Evolutionary conservation across 37 sponge, comb jelly and placozoan species (phyloP), one percentile per base, ranked within the genome.

Genomic region (Oopsacas minuta): DNA sequence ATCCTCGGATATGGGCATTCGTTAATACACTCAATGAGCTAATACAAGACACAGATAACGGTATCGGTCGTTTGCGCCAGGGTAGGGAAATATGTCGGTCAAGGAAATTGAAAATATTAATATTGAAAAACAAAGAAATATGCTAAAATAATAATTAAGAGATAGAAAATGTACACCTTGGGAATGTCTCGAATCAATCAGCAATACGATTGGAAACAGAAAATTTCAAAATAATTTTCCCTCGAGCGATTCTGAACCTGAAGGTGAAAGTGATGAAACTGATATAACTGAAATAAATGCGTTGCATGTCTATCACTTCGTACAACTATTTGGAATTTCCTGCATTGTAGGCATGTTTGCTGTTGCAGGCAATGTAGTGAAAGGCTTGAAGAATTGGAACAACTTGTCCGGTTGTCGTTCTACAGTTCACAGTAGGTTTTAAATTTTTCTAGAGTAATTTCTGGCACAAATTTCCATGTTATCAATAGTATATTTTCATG

Each of bases 311-410:
- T 61, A 61, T 61, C 28, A n/a, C 75, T 34, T 25, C 75, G 75
- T 25, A 61, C 22, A 61, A 61, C 75, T 61, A 61, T 34, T 61
- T 61, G 75, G 75, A n/a, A 32, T 25, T 61, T 61, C 30, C 22
- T 61, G 75, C 75, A 25, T 61, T 61, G 75, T 61, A 3, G 75
- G 75, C 75, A 61, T 61, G 75, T 34, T 61, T n/a, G 30, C 28
- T 61, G 75, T 61, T 61, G 75, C 30, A 61, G 30, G 28, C 32
- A 61, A 61, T 61, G 75, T 61, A 61, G 75, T 34, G 75, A 61
- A 12, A 61, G 75, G 75, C 75, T 61, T 7, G 75, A 61, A 61
- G 75, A 61, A 61, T 61, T 61, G 75, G 75, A n/a, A 61, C 75
- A 61, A n/a, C 75, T 34, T 61, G 22, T 25, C 30, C 75, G 32